Conservation (phyloP, 2,113 vertebrate genomes). For the Atrichornis clamosus region DNA sequence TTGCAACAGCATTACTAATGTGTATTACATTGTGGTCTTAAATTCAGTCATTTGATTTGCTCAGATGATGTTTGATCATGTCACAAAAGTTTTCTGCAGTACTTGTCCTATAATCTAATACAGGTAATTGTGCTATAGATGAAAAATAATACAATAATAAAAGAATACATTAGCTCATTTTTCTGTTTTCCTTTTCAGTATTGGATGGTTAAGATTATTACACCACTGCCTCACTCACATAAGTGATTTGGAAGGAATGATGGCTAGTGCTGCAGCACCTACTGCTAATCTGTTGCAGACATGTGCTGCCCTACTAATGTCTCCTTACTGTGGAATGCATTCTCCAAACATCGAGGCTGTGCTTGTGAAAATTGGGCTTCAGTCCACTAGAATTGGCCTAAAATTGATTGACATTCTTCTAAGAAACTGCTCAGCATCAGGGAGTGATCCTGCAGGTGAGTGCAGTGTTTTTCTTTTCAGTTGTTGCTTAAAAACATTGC, state of each 20-base stretch:
- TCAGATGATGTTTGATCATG: background rate
- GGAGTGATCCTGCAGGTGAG: slow-evolving; percentile 93
- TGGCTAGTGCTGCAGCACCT: slow-evolving; percentile 96
- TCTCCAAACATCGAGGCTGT: slow-evolving; percentile 98
- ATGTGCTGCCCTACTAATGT: slow-evolving; percentile 95
- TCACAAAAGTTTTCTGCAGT: background rate
- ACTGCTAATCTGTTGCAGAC: slow-evolving; percentile 97
- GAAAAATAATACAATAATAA: background rate
- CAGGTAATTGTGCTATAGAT: background rate
- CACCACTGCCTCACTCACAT: slow-evolving; percentile 98
- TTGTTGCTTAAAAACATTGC: background rate
- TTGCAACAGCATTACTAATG: background rate
- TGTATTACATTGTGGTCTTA: background rate
- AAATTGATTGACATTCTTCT: slow-evolving; percentile 97
- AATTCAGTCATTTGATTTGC: background rate
- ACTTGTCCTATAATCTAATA: background rate
- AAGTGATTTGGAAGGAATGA: slow-evolving; percentile 95
- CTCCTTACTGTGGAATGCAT: slow-evolving; percentile 98
- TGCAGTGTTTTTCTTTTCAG: background rate
- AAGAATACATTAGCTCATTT: background rate
- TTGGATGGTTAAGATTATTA: slow-evolving; percentile 94
- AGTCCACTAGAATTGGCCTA: slow-evolving; percentile 94
- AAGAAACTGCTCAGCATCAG: slow-evolving; percentile 94
- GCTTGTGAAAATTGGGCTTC: slow-evolving; percentile 95
- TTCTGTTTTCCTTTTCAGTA: slow-evolving; percentile 74